A percentile compares a stretch with the other conserved stretches of the same genome.
Evolutionary conservation across 2,888 invertebrate species (phyloP).

Genomic region (Macropis europaea): DNA sequence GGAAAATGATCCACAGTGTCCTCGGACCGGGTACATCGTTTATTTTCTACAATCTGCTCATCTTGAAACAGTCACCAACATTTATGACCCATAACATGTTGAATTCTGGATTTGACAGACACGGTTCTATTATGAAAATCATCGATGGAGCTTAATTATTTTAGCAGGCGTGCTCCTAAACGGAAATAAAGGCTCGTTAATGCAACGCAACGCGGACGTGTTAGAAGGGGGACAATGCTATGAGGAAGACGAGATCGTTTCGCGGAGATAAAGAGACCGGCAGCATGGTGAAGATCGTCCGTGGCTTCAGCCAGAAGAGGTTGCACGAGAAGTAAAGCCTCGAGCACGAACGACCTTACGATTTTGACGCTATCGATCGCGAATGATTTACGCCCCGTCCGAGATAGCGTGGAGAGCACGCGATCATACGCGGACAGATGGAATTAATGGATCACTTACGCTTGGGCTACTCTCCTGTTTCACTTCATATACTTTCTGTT

Average conservation of each 20-base stretch:
- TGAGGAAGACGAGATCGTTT: constrained; percentile 63
- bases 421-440: constrained; percentile 34
- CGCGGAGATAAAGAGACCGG: constrained; percentile 48
- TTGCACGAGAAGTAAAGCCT: constrained; percentile 18
- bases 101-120: too few species aligned
- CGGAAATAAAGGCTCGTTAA: constrained; percentile 43
- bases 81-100: too few species aligned
- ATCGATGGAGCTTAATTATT: constrained; percentile 24
- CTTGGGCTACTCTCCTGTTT: neutral
- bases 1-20: too few species aligned
- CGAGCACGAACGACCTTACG: constrained; percentile 41
- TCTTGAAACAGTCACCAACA: too few species aligned
- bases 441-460: constrained; percentile 51
- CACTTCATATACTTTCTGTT: neutral
- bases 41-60: too few species aligned
- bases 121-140: too few species aligned
- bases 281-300: constrained; percentile 3
- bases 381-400: constrained; percentile 51
- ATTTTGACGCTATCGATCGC: constrained; percentile 55
- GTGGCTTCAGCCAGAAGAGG: neutral
- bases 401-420: constrained; percentile 31
- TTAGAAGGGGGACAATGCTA: constrained; percentile 63
- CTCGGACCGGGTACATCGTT: too few species aligned
- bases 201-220: constrained; percentile 52
- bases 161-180: constrained; percentile 1